Evolutionary conservation across 1,140 invertebrate species (phyloP).

Genomic region (Apocrypta bakeri): DNA sequence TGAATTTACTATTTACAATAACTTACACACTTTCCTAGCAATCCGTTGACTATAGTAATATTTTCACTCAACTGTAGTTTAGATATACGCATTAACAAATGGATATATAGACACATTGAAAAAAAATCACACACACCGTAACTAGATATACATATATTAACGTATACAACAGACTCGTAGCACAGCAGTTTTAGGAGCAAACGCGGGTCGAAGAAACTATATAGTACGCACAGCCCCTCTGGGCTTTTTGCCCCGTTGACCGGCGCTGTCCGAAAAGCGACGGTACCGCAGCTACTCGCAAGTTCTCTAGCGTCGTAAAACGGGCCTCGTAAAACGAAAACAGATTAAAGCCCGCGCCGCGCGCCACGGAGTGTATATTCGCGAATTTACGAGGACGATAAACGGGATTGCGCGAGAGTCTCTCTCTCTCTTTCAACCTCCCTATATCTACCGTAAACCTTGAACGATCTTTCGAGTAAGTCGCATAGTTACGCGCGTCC

Average conservation of each 20-base stretch:
- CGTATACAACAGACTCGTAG: no score
- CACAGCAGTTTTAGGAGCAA: neutral
- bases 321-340: constrained; percentile 60
- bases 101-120: no score
- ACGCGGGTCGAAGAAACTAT: neutral
- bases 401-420: constrained; percentile 57
- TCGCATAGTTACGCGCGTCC: constrained; percentile 47
- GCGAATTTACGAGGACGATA: constrained; percentile 63
- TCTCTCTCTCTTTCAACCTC: neutral
- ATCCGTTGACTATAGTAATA: no score
- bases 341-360: constrained; percentile 56
- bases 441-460: constrained; percentile 54
- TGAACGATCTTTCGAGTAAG: constrained; percentile 59
- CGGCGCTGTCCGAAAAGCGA: constrained; percentile 16
- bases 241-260: neutral
- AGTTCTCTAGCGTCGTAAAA: constrained; percentile 54
- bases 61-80: no score
- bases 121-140: no score
- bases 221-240: neutral
- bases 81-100: no score
- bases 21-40: no score
- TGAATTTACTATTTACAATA: no score
- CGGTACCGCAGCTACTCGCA: neutral
- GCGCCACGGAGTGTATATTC: constrained; percentile 58
- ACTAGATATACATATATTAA: no score